Evolutionary conservation across 1,140 invertebrate genomes (phyloP).

Genomic region (Chrysoperla carnea): DNA sequence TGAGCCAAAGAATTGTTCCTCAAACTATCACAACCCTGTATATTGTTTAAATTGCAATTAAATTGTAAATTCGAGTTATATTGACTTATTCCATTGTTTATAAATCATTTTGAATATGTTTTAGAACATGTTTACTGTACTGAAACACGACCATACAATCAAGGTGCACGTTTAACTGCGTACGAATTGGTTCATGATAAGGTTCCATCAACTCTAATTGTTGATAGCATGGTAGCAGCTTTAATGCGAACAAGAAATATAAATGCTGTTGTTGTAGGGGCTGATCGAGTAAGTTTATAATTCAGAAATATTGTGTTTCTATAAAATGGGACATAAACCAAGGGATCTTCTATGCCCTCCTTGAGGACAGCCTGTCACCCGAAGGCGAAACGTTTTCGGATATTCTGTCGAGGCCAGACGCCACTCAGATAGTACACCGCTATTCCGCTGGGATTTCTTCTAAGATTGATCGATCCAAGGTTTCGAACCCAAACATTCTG

Average conservation of each 20-base stretch:
- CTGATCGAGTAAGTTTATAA: constrained; percentile 67
- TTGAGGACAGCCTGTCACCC: background rate
- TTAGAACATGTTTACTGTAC: constrained; percentile 83
- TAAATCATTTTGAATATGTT: constrained; percentile 12
- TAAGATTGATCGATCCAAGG: no score
- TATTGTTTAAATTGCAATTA: background rate
- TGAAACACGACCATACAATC: constrained; percentile 96
- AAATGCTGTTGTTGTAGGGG: constrained; percentile 68
- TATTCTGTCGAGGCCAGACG: no score
- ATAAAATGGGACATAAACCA: no score
- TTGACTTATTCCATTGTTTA: background rate
- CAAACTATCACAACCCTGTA: no score
- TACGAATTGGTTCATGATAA: constrained; percentile 89
- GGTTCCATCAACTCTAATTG: constrained; percentile 83
- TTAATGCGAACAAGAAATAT: constrained; percentile 70
- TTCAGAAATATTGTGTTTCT: constrained; percentile 1
- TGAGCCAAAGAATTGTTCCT: no score
- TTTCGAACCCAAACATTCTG: no score
- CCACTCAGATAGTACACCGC: no score
- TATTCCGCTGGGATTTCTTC: no score
- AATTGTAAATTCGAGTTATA: background rate
- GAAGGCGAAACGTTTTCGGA: no score
- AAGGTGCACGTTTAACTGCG: constrained; percentile 87
- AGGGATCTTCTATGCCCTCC: no score
- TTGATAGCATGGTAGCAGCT: constrained; percentile 87